phyloP scores from a whole-genome alignment of 1,140 invertebrate genomes.

The Sitophilus oryzae region DNA sequence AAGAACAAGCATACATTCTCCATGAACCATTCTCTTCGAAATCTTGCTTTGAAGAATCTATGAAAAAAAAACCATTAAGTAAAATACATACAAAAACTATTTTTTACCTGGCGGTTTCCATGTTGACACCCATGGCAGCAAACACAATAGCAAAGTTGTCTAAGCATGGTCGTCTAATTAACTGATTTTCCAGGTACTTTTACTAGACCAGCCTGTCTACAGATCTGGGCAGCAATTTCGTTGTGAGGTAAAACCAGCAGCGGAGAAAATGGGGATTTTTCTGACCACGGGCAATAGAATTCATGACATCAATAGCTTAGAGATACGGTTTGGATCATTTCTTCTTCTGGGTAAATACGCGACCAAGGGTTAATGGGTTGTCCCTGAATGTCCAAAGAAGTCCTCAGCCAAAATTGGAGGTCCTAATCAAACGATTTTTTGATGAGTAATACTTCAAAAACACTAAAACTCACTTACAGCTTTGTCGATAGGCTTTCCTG shows the following conservation, averaged over 20 bases:
- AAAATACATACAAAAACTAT: background rate
- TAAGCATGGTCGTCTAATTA: constrained; percentile 52
- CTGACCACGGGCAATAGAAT: constrained; percentile 66
- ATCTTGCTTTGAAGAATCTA: constrained; percentile 61
- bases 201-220: constrained; percentile 64
- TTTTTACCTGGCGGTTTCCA: constrained; percentile 59
- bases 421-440: constrained; percentile 34
- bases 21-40: constrained; percentile 67
- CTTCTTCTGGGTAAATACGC: constrained; percentile 67
- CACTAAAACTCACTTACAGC: constrained; percentile 35
- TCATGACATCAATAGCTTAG: constrained; percentile 71
- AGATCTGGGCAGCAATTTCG: constrained; percentile 71
- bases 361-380: constrained; percentile 69
- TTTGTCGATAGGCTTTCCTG: constrained; percentile 67
- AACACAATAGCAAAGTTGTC: constrained; percentile 69
- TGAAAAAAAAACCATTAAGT: background rate
- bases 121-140: constrained; percentile 72
- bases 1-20: constrained; percentile 69
- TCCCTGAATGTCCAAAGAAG: constrained; percentile 63
- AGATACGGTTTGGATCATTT: constrained; percentile 73
- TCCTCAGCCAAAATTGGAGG: constrained; percentile 64
- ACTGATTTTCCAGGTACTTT: constrained; percentile 56
- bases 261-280: constrained; percentile 73
- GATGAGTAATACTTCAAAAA: background rate
- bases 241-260: constrained; percentile 68